Evolutionary conservation across 2,888 invertebrate genomes (phyloP).

Genomic region (Adela reaumurella): DNA sequence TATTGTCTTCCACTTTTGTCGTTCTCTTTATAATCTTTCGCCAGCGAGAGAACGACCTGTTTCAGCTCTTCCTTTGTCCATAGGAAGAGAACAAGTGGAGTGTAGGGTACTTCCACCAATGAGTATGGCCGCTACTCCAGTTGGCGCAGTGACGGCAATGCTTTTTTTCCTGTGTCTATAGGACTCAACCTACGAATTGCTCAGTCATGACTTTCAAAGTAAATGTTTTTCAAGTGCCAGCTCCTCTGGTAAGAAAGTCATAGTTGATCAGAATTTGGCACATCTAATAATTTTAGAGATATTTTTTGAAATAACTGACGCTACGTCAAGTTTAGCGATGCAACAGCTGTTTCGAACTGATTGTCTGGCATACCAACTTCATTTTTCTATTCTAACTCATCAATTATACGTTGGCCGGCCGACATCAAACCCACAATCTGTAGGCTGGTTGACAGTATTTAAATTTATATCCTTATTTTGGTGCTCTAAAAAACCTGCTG

Average conservation of each 20-base stretch:
- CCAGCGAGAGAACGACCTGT: slow-evolving; percentile 1
- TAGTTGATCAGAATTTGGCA: not conserved
- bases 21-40: slow-evolving; percentile 3
- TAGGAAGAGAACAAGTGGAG: slow-evolving; percentile 1
- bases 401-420: not conserved
- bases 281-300: not conserved
- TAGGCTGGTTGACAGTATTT: not conserved
- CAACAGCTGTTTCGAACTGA: not conserved
- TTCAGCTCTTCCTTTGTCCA: slow-evolving; percentile 4
- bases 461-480: not conserved
- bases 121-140: slow-evolving; percentile 1
- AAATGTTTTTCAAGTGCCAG: not conserved
- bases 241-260: not conserved
- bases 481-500: not conserved
- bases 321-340: not conserved
- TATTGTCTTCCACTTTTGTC: slow-evolving; percentile 3
- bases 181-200: not conserved
- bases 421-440: not conserved
- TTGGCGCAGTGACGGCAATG: slow-evolving; percentile 1
- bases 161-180: not conserved
- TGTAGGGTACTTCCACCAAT: slow-evolving; percentile 2
- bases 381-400: not conserved
- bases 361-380: not conserved
- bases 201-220: not conserved
- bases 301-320: not conserved